These are phyloP conservation scores for Peromyscus nudipes DNA, from an alignment of 2,797 vertebrate species.

Conservation along the genomic window DNA sequence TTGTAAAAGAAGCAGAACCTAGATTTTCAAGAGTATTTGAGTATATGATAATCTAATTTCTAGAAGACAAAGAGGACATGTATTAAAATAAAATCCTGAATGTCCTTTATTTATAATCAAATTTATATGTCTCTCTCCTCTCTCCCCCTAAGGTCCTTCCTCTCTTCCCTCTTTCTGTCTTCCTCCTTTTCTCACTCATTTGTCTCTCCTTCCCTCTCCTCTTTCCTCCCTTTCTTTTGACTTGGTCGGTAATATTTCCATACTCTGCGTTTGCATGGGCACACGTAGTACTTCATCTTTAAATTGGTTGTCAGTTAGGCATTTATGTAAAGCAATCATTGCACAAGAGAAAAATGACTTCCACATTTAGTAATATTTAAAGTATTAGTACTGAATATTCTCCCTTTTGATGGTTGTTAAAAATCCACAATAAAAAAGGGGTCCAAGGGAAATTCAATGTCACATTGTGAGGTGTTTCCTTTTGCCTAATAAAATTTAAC, in stretches of 20 bases:
- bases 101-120: background rate
- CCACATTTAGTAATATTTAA: background rate
- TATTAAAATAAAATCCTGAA: background rate
- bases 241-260: background rate
- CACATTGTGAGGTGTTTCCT: background rate
- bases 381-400: background rate
- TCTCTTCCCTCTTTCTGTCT: too few relatives aligned
- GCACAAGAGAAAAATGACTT: constrained; percentile 14
- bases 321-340: constrained; percentile 17
- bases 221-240: background rate
- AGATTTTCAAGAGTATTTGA: constrained; percentile 43
- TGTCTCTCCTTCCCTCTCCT: fast-evolving
- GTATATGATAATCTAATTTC: constrained; percentile 37
- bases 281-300: background rate
- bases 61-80: background rate
- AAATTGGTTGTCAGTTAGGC: background rate
- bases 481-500: background rate
- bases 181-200: too few relatives aligned
- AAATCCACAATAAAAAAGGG: background rate
- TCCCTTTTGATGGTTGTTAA: background rate
- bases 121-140: background rate
- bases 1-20: constrained; percentile 44
- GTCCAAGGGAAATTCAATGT: background rate
- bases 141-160: fast-evolving
- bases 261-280: background rate